phyloP scores from a whole-genome alignment of 2,888 invertebrate genomes.

The Pyrrhia umbra region DNA sequence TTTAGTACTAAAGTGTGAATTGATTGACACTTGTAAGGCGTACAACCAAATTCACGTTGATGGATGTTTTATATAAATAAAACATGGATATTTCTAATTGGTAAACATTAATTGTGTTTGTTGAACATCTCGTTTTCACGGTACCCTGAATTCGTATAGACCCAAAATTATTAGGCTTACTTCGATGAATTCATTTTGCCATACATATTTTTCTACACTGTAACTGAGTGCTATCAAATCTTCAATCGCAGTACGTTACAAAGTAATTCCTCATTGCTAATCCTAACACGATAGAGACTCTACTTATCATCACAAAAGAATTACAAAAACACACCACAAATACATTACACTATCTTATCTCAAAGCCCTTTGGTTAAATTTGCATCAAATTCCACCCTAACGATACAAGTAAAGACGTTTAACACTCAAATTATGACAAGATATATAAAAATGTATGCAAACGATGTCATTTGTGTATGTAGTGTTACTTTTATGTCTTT shows the following conservation, averaged over 20 bases:
- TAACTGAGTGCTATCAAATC: too few relatives aligned
- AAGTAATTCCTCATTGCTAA: too few relatives aligned
- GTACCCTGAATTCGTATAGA: too few relatives aligned
- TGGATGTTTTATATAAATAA: background rate
- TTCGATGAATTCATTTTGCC: too few relatives aligned
- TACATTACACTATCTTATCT: constrained; percentile 55
- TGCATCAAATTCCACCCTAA: constrained; percentile 56
- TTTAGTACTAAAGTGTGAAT: too few relatives aligned
- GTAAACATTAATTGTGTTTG: too few relatives aligned
- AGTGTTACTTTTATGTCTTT: constrained; percentile 48
- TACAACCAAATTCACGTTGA: background rate
- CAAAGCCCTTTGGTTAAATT: constrained; percentile 53
- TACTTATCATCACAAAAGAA: constrained; percentile 7
- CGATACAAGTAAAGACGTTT: constrained; percentile 48
- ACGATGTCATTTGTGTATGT: constrained; percentile 61
- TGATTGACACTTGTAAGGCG: too few relatives aligned
- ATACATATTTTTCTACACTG: too few relatives aligned
- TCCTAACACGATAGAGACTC: background rate
- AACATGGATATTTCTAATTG: background rate
- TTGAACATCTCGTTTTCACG: too few relatives aligned
- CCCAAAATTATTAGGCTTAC: too few relatives aligned
- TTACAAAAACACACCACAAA: constrained; percentile 34
- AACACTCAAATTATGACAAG: constrained; percentile 64
- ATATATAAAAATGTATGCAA: constrained; percentile 65
- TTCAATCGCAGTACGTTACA: too few relatives aligned